These are phyloP conservation scores for Anguilla marmorata DNA, from an alignment of 2,797 vertebrate genomes.

Conservation along the genomic window DNA sequence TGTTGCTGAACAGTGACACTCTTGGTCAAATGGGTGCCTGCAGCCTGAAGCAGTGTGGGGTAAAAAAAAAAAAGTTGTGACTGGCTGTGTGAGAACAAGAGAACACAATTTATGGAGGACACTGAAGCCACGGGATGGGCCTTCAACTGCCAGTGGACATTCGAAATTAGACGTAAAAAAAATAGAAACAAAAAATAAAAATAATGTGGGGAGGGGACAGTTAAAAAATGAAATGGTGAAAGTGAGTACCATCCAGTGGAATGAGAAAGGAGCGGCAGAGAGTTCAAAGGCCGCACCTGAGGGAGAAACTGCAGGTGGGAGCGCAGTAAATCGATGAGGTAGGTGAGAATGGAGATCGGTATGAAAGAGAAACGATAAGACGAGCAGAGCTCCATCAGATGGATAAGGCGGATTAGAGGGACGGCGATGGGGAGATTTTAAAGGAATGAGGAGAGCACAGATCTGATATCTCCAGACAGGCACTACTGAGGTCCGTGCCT, in stretches of 20 bases:
- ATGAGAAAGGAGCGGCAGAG: not conserved
- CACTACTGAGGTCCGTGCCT: not conserved
- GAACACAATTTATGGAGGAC: not conserved
- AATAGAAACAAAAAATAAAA: not conserved
- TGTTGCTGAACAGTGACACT: not conserved
- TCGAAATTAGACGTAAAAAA: too few relatives aligned
- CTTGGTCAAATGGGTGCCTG: not conserved
- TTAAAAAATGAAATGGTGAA: not conserved
- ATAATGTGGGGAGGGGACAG: not conserved
- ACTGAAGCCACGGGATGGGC: too few relatives aligned
- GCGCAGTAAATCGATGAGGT: not conserved
- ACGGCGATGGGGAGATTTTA: conserved; percentile 35
- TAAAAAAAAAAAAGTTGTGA: not conserved
- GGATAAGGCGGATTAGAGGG: conserved; percentile 11
- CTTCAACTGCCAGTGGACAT: too few relatives aligned
- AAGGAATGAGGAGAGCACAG: conserved; percentile 38
- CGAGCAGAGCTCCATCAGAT: not conserved
- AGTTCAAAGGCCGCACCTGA: not conserved
- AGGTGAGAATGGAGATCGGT: conserved; percentile 3
- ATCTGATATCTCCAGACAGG: conserved; percentile 49
- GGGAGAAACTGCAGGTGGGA: not conserved
- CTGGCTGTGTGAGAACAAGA: not conserved
- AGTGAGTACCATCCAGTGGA: not conserved
- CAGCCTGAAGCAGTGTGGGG: not conserved
- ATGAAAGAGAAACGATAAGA: conserved; percentile 31